Percentiles rank a stretch among this genome's conserved stretches.
phyloP scores from a whole-genome alignment of 2,888 invertebrate genomes.

The Metellina segmentata region DNA sequence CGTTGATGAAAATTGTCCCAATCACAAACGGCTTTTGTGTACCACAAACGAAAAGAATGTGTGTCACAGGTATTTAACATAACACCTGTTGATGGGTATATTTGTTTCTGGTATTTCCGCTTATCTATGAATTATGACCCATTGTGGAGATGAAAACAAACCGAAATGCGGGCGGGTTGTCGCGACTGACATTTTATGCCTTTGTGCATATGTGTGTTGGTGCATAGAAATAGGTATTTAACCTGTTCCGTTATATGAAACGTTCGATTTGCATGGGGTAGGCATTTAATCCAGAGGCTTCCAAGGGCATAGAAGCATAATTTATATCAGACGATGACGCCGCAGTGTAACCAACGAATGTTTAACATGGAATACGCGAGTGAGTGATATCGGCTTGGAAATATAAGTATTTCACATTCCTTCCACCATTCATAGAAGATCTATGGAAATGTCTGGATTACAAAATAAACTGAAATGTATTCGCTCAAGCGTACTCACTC shows the following conservation, averaged over 20 bases:
- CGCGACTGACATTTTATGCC: slow-evolving; percentile 4
- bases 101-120: background rate
- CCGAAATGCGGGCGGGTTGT: slow-evolving; percentile 10
- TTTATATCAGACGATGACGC: background rate
- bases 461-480: too few species aligned
- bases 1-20: too few species aligned
- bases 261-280: background rate
- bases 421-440: too few species aligned
- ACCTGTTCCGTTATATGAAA: background rate
- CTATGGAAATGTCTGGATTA: too few species aligned
- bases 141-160: background rate
- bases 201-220: slow-evolving; percentile 23
- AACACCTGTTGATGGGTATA: background rate
- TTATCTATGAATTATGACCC: background rate
- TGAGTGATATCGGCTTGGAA: too few species aligned
- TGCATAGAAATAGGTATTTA: slow-evolving; percentile 33
- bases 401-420: too few species aligned
- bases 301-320: background rate
- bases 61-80: background rate
- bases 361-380: too few species aligned
- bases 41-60: background rate
- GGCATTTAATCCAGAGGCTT: background rate
- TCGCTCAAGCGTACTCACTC: too few species aligned
- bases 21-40: background rate
- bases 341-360: background rate